phyloP scores from a whole-genome alignment of 2,113 vertebrate species.

The Gasterosteus aculeatus region DNA sequence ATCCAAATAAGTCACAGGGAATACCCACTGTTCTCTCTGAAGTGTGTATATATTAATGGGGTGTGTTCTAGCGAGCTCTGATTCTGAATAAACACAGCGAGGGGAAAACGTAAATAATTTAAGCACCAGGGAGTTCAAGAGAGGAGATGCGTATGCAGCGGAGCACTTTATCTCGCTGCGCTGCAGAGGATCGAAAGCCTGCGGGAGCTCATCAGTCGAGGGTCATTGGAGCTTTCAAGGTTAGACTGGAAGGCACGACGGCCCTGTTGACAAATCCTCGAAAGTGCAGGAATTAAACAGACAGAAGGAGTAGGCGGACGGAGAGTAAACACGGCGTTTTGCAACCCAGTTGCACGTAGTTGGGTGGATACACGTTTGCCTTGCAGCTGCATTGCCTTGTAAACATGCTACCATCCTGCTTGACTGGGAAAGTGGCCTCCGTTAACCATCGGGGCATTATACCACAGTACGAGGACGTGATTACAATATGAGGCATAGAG shows the following conservation, averaged over 20 bases:
- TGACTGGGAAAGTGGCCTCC: conserved; percentile 43
- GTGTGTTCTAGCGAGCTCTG: conserved; percentile 16
- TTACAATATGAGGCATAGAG: conserved; percentile 39
- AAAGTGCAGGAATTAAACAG: conserved; percentile 65
- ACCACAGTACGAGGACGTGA: conserved; percentile 35
- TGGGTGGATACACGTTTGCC: conserved; percentile 51
- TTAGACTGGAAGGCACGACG: conserved; percentile 54
- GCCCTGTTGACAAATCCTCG: conserved; percentile 63
- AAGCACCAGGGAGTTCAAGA: conserved; percentile 3
- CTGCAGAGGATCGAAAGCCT: conserved; percentile 17
- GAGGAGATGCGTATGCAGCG: conserved; percentile 9
- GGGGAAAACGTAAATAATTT: conserved; percentile 22
- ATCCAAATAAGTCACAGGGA: conserved; percentile 15
- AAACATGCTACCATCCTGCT: conserved; percentile 46
- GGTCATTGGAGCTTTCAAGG: conserved; percentile 44
- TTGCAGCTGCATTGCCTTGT: conserved; percentile 54
- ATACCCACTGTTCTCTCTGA: conserved; percentile 16
- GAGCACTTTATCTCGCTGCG: conserved; percentile 3
- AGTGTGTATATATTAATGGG: conserved; percentile 12
- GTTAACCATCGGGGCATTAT: conserved; percentile 28
- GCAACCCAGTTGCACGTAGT: conserved; percentile 52
- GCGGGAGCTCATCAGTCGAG: conserved; percentile 40
- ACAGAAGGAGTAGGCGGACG: conserved; percentile 58
- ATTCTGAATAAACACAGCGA: conserved; percentile 33
- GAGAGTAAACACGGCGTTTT: conserved; percentile 69